phyloP scores from a whole-genome alignment of 35 echinoderm and acorn worm species.

The Stichopus chloronotus region DNA sequence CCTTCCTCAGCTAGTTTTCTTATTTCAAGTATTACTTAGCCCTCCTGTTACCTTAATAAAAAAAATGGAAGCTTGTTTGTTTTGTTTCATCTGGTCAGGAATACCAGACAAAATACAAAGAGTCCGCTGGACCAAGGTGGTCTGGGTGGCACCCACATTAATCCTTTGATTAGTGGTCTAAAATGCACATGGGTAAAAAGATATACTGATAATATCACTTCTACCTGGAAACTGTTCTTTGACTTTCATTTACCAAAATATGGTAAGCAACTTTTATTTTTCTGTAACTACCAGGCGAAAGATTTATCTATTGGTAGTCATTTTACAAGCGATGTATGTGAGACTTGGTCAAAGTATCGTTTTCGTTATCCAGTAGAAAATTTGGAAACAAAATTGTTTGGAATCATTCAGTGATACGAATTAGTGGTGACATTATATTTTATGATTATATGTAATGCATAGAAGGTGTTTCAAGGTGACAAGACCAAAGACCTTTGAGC shows the following conservation, averaged over 20 bases:
- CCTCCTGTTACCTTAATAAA: neutral
- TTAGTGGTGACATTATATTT: neutral
- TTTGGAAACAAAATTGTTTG: neutral
- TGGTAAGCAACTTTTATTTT: neutral
- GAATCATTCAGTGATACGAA: neutral
- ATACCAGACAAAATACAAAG: neutral
- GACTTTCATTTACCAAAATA: neutral
- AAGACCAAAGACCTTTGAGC: neutral
- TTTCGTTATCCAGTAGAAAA: neutral
- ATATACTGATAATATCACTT: too few species aligned
- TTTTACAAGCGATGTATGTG: neutral
- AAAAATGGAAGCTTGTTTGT: neutral
- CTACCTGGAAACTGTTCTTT: too few species aligned
- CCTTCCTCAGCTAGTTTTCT: too few species aligned
- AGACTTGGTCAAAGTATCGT: neutral
- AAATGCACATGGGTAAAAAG: too few species aligned
- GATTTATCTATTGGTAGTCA: neutral
- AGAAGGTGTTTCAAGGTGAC: neutral
- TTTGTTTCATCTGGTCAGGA: neutral
- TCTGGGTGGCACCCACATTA: neutral
- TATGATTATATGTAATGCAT: neutral
- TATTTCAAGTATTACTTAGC: constrained; percentile 18
- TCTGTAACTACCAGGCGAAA: neutral
- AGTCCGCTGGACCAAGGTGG: neutral
- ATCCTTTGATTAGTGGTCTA: neutral